These are phyloP conservation scores for Watsonalla cultraria DNA, from an alignment of 2,888 invertebrate species.

Conservation along the genomic window DNA sequence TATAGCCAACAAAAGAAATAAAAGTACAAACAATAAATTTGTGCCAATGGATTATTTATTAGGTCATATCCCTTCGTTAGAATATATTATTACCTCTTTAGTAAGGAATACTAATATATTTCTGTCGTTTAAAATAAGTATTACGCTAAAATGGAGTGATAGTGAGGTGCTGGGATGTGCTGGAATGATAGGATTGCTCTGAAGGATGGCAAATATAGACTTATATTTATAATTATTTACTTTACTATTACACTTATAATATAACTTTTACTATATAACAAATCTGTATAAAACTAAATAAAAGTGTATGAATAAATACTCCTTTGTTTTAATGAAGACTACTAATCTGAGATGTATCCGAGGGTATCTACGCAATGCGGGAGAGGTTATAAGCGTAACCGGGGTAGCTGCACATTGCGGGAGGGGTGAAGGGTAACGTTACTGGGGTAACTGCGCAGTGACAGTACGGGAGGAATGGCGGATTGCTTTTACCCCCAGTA, in stretches of 20 bases:
- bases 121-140: not conserved
- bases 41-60: conserved; percentile 27
- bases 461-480: too few relatives aligned
- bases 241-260: conserved; percentile 11
- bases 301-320: not conserved
- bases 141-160: conserved; percentile 16
- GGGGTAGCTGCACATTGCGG: too few relatives aligned
- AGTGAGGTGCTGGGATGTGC: conserved; percentile 30
- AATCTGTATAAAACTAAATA: not conserved
- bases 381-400: too few relatives aligned
- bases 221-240: conserved; percentile 35
- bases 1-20: conserved; percentile 7
- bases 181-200: conserved; percentile 12
- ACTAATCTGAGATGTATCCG: too few relatives aligned
- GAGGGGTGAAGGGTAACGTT: too few relatives aligned
- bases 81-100: not conserved
- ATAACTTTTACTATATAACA: conserved; percentile 19
- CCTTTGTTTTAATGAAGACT: not conserved
- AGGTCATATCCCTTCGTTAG: conserved; percentile 1
- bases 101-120: conserved; percentile 8
- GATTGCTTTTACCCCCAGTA: too few relatives aligned
- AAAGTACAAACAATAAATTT: conserved; percentile 30
- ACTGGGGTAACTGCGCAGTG: too few relatives aligned
- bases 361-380: too few relatives aligned
- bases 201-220: conserved; percentile 23